phyloP scores from a whole-genome alignment of 1,140 invertebrate species.

The Pseudomyrmex dendroicus region DNA sequence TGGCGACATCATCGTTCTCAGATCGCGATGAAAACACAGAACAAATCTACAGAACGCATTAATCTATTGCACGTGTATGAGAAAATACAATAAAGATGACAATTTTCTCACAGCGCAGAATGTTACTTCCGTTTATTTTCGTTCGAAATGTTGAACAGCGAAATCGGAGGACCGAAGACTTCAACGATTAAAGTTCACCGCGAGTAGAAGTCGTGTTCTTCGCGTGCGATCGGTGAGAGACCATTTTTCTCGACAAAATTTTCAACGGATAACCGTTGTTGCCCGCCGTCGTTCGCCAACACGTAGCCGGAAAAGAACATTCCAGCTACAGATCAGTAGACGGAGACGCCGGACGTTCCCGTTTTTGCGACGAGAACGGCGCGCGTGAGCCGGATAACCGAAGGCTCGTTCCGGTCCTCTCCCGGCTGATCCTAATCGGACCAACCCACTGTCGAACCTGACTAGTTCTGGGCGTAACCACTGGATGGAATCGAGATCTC shows the following conservation, averaged over 20 bases:
- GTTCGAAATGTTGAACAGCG: slow-evolving; percentile 13
- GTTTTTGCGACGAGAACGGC: slow-evolving; percentile 64
- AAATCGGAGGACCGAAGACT: no score
- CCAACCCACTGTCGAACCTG: slow-evolving; percentile 73
- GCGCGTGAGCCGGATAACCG: slow-evolving; percentile 63
- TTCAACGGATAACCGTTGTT: slow-evolving; percentile 39
- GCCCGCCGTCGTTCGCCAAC: slow-evolving; percentile 43
- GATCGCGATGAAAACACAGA: background rate
- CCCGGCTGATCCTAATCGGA: slow-evolving; percentile 74
- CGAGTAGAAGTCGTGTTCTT: slow-evolving; percentile 32
- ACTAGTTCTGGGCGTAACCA: slow-evolving; percentile 80
- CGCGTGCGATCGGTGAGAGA: slow-evolving; percentile 8
- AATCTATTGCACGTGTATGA: background rate
- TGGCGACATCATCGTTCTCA: background rate
- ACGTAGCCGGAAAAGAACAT: slow-evolving; percentile 52
- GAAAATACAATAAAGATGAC: background rate
- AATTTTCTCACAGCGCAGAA: background rate
- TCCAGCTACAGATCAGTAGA: slow-evolving; percentile 43
- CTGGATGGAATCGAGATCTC: slow-evolving; percentile 68
- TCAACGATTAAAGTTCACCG: slow-evolving; percentile 24
- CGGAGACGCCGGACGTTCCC: slow-evolving; percentile 18
- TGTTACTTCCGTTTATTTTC: background rate
- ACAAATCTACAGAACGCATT: background rate
- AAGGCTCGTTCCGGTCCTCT: slow-evolving; percentile 57
- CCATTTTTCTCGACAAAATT: slow-evolving; percentile 18